A percentile compares a stretch with the other conserved stretches of the same genome.
Evolutionary conservation across 2,888 invertebrate genomes (phyloP).

Genomic region (Hydropsyche betteni): DNA sequence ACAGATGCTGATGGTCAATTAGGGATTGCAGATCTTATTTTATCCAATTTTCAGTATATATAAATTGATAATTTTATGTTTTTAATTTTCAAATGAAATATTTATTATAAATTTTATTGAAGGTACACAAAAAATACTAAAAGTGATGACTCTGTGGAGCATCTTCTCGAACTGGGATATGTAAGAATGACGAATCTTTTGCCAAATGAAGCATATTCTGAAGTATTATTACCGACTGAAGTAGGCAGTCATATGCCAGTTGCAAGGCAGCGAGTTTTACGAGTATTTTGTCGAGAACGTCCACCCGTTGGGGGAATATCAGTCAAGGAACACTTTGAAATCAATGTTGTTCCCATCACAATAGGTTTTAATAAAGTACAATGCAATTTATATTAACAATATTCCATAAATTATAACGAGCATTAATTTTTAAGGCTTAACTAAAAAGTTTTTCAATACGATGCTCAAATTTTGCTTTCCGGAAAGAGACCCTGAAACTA

Average conservation of each 20-base stretch:
- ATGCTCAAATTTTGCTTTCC: conserved; percentile 98
- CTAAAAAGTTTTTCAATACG: conserved; percentile 96
- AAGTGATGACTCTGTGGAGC: conserved; percentile 97
- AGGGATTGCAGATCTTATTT: conserved; percentile 94
- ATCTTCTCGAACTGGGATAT: conserved; percentile 94
- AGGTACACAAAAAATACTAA: conserved; percentile 96
- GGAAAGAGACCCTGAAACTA: conserved; percentile 87
- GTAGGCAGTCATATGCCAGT: conserved; percentile 83
- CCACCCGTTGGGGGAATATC: conserved; percentile 99
- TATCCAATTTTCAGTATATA: conserved; percentile 89
- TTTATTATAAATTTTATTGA: conserved; percentile 50
- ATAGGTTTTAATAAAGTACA: conserved; percentile 67
- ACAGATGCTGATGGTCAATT: conserved; percentile 98
- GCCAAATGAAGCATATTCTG: conserved; percentile 93
- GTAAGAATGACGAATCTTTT: conserved; percentile 94
- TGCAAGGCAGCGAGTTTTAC: conserved; percentile 88
- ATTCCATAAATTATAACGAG: conserved; percentile 17
- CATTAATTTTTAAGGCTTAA: conserved; percentile 69
- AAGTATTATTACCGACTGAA: conserved; percentile 67
- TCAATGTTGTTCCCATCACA: conserved; percentile 93
- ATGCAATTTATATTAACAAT: conserved; percentile 52
- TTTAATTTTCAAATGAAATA: conserved; percentile 32
- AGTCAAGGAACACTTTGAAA: conserved; percentile 98
- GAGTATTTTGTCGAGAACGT: conserved; percentile 95
- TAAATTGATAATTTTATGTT: conserved; percentile 53